A percentile compares a stretch with the other conserved stretches of the same genome.
Evolutionary conservation across 2,113 vertebrate genomes (phyloP).

Genomic region (Chionomys nivalis): DNA sequence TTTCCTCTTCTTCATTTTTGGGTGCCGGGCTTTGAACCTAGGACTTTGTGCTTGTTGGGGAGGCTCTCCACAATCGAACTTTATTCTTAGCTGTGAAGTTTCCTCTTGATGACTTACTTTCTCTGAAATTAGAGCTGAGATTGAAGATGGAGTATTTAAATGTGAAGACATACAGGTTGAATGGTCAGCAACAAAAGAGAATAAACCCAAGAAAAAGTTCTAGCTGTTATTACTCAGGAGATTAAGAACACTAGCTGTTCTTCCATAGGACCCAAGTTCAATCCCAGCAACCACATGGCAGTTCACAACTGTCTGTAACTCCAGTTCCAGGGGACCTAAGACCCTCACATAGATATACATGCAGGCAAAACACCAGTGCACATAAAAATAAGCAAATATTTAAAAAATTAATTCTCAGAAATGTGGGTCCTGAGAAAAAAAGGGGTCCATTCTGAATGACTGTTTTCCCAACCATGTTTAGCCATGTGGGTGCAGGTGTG

Average conservation of each 20-base stretch:
- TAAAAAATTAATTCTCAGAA: too few relatives aligned
- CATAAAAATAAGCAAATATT: too few relatives aligned
- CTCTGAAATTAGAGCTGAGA: not conserved
- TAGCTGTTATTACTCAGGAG: too few relatives aligned
- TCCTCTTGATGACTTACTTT: not conserved
- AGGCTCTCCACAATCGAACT: not conserved
- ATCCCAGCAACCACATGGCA: too few relatives aligned
- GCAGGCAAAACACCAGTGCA: too few relatives aligned
- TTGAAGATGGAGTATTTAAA: not conserved
- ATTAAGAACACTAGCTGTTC: too few relatives aligned
- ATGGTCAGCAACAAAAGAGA: not conserved
- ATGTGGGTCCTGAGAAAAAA: too few relatives aligned
- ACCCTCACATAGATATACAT: too few relatives aligned
- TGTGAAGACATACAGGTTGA: not conserved
- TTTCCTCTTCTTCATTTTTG: not conserved
- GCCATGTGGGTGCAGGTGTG: fast-evolving
- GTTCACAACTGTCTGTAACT: too few relatives aligned
- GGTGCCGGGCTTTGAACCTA: not conserved
- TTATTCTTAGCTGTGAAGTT: not conserved
- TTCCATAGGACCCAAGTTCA: too few relatives aligned
- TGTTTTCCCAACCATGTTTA: not conserved
- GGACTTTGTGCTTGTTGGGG: not conserved
- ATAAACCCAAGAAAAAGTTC: not conserved
- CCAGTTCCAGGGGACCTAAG: too few relatives aligned
- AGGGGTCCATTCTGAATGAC: not conserved